phyloP scores from a whole-genome alignment of 2,888 invertebrate species.

The Luperina testacea region DNA sequence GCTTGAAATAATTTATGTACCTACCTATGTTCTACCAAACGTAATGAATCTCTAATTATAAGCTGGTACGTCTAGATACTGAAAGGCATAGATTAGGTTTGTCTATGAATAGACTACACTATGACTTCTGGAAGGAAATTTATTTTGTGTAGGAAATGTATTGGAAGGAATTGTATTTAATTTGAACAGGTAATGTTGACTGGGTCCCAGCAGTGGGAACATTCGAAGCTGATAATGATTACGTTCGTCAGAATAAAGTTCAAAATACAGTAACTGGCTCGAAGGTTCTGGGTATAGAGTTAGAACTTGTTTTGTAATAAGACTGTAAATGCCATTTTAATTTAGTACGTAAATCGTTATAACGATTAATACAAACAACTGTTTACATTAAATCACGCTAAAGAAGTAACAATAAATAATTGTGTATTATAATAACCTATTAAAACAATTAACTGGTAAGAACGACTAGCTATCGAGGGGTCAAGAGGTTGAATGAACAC shows the following conservation, averaged over 20 bases:
- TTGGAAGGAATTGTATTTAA: background rate
- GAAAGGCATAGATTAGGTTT: background rate
- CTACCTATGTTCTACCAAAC: background rate
- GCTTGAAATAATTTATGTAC: background rate
- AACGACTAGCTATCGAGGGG: background rate
- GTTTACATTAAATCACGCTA: background rate
- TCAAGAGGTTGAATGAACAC: slow-evolving; percentile 28
- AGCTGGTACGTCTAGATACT: background rate
- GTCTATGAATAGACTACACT: slow-evolving; percentile 13
- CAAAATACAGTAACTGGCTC: background rate
- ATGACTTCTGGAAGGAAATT: background rate
- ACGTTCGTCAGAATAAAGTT: background rate
- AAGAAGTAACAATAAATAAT: background rate
- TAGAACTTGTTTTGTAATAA: no score
- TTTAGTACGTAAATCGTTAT: no score
- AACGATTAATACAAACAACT: no score
- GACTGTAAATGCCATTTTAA: no score
- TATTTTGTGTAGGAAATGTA: no score
- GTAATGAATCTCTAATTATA: slow-evolving; percentile 25
- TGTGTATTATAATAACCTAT: background rate
- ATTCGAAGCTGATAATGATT: background rate
- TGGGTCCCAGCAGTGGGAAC: no score
- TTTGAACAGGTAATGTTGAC: background rate
- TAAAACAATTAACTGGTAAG: background rate
- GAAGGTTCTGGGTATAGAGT: background rate